Base-by-base conservation (phyloP, 2,113 vertebrate species). In the Triplophysa tibetana region DNA sequence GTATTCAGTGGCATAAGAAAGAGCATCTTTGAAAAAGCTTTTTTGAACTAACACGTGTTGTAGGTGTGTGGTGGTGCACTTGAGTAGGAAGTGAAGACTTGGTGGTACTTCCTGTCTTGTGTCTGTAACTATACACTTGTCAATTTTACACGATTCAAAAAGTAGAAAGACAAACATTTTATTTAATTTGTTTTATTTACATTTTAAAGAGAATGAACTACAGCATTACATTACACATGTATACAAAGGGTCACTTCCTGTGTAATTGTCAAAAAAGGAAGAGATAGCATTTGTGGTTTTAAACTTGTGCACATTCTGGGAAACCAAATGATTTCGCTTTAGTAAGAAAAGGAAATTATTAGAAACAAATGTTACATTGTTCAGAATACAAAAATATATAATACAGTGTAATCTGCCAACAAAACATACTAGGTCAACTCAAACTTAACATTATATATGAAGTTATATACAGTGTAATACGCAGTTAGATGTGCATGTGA, bases 21-120 rank as follows among this genome's bases (percentile, higher is more conserved):
- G 58, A 33, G 13, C 1, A 10, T 48, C 3, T 21, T 33, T 61
- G 9, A 9, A 11, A 38, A 3, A 16, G 52, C 21, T 52, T 19
- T 38, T 38, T 38, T 8, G 6, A 7, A 38, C 12, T 21, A 41
- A 26, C 11, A 16, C 19, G 13, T 26, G 12, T 45, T 70, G 21
- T 54, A n/a, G 33, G 21, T 54, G 63, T 52, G 56, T 43, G 52
- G 38, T 14, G 19, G 3, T 17, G 14, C 58, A 14, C 13, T 54
- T 48, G 13, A 13, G 8, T 4, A 75, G 58, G 60, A 75, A 75
- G 73, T 75, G 72, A 5, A 48, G 56, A n/a, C n/a, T 50, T 63
- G 73, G 21, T 48, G 23, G 9, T 1, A 29, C 60, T 63, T 63
- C 73, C 73, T 75, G 24, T 24, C 24, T 24, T 24, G 23, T 50